A percentile compares a stretch with the other conserved stretches of the same genome.
These are phyloP conservation scores for Neoaliturus tenellus DNA, from an alignment of 2,888 invertebrate species.

Conservation along the genomic window DNA sequence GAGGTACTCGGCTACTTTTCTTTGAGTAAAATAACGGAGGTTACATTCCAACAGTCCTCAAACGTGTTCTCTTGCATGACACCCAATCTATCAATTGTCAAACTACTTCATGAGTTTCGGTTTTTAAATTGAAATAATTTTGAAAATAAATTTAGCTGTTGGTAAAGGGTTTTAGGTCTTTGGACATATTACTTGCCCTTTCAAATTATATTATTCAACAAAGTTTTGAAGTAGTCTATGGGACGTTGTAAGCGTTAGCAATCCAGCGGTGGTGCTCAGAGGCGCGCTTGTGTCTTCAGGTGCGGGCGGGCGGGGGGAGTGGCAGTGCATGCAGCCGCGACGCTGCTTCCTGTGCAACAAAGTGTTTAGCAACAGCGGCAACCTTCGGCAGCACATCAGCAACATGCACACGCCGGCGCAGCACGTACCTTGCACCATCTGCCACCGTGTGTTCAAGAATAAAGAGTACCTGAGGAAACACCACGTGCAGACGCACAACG, in stretches of 20 bases:
- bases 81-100: too few species aligned
- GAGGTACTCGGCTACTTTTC: too few species aligned
- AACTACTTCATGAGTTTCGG: too few species aligned
- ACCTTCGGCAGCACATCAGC: constrained; percentile 70
- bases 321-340: constrained; percentile 71
- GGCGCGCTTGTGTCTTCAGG: constrained; percentile 56
- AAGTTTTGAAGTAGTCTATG: too few species aligned
- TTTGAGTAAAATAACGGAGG: too few species aligned
- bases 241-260: constrained; percentile 14
- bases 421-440: constrained; percentile 69
- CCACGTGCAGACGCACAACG: constrained; percentile 70
- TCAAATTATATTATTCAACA: too few species aligned
- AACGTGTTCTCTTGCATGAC: too few species aligned
- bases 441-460: constrained; percentile 70
- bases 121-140: too few species aligned
- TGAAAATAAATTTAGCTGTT: too few species aligned
- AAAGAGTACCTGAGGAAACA: constrained; percentile 70
- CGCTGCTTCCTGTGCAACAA: constrained; percentile 70
- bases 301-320: constrained; percentile 64
- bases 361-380: constrained; percentile 70
- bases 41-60: too few species aligned
- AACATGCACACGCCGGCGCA: constrained; percentile 70
- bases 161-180: too few species aligned
- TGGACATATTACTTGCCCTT: too few species aligned
- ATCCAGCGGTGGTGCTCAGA: constrained; percentile 14